These are phyloP conservation scores for Abramis brama DNA, from an alignment of 2,113 vertebrate genomes.

Conservation along the genomic window DNA sequence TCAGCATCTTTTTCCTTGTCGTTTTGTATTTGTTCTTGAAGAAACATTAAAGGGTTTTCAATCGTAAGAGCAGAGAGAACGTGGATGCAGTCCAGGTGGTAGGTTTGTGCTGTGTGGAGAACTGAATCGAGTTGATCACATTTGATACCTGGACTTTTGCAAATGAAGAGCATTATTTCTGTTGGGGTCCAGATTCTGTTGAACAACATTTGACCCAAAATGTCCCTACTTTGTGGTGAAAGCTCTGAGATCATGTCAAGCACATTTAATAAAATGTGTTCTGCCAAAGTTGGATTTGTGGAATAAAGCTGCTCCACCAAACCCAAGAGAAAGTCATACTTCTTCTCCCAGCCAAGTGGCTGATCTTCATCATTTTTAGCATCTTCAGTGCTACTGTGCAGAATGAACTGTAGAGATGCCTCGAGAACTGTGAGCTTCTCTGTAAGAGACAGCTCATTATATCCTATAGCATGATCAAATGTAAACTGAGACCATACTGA, in stretches of 20 bases:
- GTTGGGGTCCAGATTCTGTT: constrained; percentile 20
- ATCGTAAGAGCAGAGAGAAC: neutral
- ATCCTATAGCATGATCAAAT: constrained; percentile 4
- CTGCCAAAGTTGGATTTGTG: neutral
- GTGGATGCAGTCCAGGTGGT: neutral
- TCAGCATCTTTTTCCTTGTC: constrained; percentile 29
- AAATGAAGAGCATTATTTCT: constrained; percentile 7
- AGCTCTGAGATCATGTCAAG: constrained; percentile 4
- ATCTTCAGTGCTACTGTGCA: neutral
- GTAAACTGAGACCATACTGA: constrained; percentile 16
- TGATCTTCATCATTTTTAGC: neutral
- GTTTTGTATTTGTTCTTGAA: neutral
- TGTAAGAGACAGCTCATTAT: constrained; percentile 15
- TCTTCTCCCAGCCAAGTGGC: neutral
- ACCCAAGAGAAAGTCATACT: neutral
- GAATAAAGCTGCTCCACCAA: neutral
- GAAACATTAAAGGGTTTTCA: constrained; percentile 25
- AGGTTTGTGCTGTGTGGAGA: constrained; percentile 33
- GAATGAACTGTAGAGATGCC: constrained; percentile 6
- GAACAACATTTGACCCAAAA: constrained; percentile 22
- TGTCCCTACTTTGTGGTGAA: neutral
- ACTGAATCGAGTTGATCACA: neutral
- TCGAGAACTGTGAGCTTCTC: constrained; percentile 15
- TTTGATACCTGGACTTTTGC: constrained; percentile 4
- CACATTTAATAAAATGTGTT: constrained; percentile 8